Evolutionary conservation across 2,888 invertebrate genomes (phyloP), one percentile per base, ranked within the genome.

Genomic region (Tanytarsus gracilentus): DNA sequence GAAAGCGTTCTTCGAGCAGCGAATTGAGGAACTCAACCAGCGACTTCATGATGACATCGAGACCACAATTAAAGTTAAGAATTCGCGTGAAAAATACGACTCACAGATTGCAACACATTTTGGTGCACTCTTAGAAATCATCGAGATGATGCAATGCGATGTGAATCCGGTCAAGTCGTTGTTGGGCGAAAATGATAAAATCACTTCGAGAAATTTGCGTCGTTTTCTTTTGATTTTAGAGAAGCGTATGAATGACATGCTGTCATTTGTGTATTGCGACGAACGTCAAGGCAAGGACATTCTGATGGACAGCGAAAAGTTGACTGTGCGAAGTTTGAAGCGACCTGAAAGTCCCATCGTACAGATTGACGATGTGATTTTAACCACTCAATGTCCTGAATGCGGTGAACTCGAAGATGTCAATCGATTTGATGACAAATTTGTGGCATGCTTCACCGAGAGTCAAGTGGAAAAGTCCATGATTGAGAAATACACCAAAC

Each of bases 171-270:
- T 79, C 51, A 62, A 77, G 61, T 65, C 79, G 1, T 69, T 79
- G 11, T 68, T 82, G 39, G 74, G 83, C n/a, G 71, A 80, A 71
- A 72, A 84, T 71, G 71, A 75, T 64, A 73, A 78, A 66, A 70
- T 85, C 66, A 73, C 83, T 70, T 74, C 76, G 39, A 77, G 78
- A 69, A 81, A 80, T 66, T 76, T 79, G 2, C 65, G 70, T 18
- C 75, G 76, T 61, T 80, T 79, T 66, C 69, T 80, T 1, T 72
- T 72, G 61, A 73, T 80, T 18, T 67, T 81, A 4, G 81, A 80
- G 66, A 63, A 69, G 1, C 78, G 79, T 50, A 72, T 78, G 4
- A 77, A 78, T 65, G 74, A 74, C 21, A 71, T 80, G 6, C 75
- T 79, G 3, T 75, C 79, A 66, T 74, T 76, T 1, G 78, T 73